phyloP scores from a whole-genome alignment of 2,888 invertebrate species.

The Amiota communis region DNA sequence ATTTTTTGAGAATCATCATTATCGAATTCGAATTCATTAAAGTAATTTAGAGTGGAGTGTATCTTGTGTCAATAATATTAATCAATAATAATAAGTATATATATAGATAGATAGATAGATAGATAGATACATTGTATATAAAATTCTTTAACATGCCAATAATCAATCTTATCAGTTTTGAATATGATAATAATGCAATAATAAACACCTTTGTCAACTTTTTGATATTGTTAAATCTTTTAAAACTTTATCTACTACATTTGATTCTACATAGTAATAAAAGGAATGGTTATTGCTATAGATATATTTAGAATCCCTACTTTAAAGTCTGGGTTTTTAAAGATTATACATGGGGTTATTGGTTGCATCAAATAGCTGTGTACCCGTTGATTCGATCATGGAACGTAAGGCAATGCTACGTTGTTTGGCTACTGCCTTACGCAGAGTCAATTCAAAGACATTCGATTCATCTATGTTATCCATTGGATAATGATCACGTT shows the following conservation, averaged over 20 bases:
- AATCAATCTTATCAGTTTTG: slow-evolving; percentile 55
- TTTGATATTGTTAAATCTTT: slow-evolving; percentile 2
- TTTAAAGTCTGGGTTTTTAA: slow-evolving; percentile 34
- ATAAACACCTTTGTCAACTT: neutral
- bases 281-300: neutral
- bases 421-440: slow-evolving; percentile 75
- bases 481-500: slow-evolving; percentile 66
- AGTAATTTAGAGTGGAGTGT: too few species aligned
- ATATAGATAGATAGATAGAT: too few species aligned
- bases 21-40: too few species aligned
- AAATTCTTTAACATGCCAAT: slow-evolving; percentile 22
- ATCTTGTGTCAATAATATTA: too few species aligned
- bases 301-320: neutral
- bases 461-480: slow-evolving; percentile 72
- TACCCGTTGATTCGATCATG: slow-evolving; percentile 77
- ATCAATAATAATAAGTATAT: too few species aligned
- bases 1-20: too few species aligned
- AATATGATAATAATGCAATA: slow-evolving; percentile 43
- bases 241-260: slow-evolving; percentile 7
- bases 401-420: slow-evolving; percentile 78
- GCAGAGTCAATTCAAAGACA: slow-evolving; percentile 70
- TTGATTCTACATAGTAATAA: neutral
- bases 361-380: slow-evolving; percentile 74
- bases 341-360: slow-evolving; percentile 72
- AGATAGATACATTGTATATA: too few species aligned